These are phyloP conservation scores for Neoniphon sammara DNA, from an alignment of 2,797 vertebrate genomes.

Conservation along the genomic window DNA sequence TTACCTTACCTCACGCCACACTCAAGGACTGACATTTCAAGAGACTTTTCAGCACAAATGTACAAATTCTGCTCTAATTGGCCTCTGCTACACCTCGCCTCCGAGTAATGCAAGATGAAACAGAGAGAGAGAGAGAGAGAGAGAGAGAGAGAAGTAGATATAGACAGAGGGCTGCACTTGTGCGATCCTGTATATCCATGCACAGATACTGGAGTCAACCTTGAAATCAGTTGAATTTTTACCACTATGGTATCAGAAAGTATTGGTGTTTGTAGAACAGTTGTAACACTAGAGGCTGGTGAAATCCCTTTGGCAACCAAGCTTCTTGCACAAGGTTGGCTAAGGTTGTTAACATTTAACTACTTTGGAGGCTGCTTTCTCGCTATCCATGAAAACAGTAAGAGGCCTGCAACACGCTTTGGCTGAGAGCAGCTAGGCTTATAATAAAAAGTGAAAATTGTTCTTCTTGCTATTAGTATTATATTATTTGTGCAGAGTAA, in stretches of 20 bases:
- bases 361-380: slow-evolving; percentile 11
- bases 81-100: slow-evolving; percentile 46
- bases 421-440: slow-evolving; percentile 17
- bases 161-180: no score
- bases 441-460: no score
- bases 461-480: no score
- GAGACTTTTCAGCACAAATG: slow-evolving; percentile 42
- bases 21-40: slow-evolving; percentile 74
- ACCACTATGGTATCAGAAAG: no score
- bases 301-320: neutral
- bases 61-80: slow-evolving; percentile 73
- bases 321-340: slow-evolving; percentile 13
- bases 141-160: no score
- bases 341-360: slow-evolving; percentile 41
- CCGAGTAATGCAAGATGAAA: slow-evolving; percentile 36
- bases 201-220: no score
- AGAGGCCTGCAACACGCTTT: slow-evolving; percentile 14
- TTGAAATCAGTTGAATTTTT: no score
- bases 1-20: slow-evolving; percentile 54
- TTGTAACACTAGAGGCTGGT: neutral
- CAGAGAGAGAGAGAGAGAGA: slow-evolving; percentile 18
- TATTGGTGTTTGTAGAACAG: slow-evolving; percentile 12
- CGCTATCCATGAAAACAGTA: no score
- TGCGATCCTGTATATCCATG: no score
- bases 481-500: slow-evolving; percentile 6